Base-by-base conservation (phyloP, 2,797 vertebrate species). In the Ctenopoma kingsleyae region DNA sequence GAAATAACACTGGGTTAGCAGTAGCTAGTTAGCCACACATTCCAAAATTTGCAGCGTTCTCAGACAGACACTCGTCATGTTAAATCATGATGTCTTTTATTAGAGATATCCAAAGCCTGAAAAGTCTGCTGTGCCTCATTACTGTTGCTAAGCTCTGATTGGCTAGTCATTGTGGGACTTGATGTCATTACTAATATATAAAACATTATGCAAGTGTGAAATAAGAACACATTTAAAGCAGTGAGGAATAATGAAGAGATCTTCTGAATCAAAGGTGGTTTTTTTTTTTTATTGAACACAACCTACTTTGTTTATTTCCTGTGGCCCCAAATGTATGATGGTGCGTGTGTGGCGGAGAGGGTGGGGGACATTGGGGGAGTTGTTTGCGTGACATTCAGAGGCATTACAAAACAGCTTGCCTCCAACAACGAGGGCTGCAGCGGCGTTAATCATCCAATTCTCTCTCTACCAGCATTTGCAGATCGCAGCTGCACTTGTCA, bases 401-500 rank as follows among this genome's bases (percentile, higher is more conserved):
- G 78, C 82, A 71, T 59, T 58, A 56, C 67, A 75, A 77, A 87
- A 89, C 83, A 61, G 62, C 79, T 72, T 20, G 64, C 63, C 62
- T 81, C 72, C 77, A 74, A 80, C 73, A 30, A 56, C 52, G 44
- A 84, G 63, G 67, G 82, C 72, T 17, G 63, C 67, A 57, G 68
- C 65, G 73, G 57, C 56, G 78, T 92, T 88, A 91, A 91, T 93
- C 87, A 87, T 89, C n/a, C 15, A 16, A 19, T n/a, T 43, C 8
- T 46, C 43, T 44, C 59, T 80, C 67, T 62, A 70, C 84, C 86
- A 69, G 78, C 78, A 71, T 86, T 86, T 61, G 61, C 83, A 71
- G 76, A 88, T 87, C 44, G 67, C 89, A 89, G 88, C 88, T 86
- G 86, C 63, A 59, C 82, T 87, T 89, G 85, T 93, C 90, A 92